Percentiles rank a stretch among this genome's conserved stretches.
These are phyloP conservation scores for Zonotrichia leucophrys DNA, from an alignment of 2,113 vertebrate genomes.

Conservation along the genomic window DNA sequence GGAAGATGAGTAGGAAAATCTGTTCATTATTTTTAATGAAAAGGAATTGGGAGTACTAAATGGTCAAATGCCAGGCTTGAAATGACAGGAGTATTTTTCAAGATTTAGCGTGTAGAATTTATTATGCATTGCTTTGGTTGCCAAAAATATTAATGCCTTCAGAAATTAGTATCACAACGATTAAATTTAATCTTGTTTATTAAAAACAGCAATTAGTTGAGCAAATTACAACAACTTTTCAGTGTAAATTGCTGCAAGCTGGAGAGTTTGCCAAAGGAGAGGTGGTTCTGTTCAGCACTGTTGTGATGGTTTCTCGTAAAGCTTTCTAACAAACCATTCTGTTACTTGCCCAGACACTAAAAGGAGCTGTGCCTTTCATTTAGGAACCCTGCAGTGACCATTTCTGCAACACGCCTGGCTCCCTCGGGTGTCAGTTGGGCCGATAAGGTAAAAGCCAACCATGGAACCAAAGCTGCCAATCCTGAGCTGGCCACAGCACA, in stretches of 20 bases:
- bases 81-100: background rate
- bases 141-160: background rate
- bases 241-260: background rate
- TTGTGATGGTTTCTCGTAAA: background rate
- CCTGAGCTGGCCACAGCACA: slow-evolving; percentile 41
- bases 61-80: background rate
- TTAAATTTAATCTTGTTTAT: background rate
- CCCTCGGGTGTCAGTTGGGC: slow-evolving; percentile 93
- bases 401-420: slow-evolving; percentile 81
- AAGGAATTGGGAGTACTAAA: background rate
- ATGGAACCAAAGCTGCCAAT: slow-evolving; percentile 66
- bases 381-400: slow-evolving; percentile 82
- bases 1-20: background rate
- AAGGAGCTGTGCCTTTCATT: background rate
- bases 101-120: background rate
- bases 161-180: background rate
- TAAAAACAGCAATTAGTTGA: background rate
- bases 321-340: background rate
- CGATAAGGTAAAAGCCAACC: slow-evolving; percentile 91
- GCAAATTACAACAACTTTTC: background rate
- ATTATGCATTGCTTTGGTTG: background rate
- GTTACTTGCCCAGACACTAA: background rate
- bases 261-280: background rate
- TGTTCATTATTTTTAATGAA: background rate
- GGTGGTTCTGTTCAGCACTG: fast-evolving